Conservation (phyloP, 53 echinoderm and acorn worm species). For the Mesocentrotus franciscanus region DNA sequence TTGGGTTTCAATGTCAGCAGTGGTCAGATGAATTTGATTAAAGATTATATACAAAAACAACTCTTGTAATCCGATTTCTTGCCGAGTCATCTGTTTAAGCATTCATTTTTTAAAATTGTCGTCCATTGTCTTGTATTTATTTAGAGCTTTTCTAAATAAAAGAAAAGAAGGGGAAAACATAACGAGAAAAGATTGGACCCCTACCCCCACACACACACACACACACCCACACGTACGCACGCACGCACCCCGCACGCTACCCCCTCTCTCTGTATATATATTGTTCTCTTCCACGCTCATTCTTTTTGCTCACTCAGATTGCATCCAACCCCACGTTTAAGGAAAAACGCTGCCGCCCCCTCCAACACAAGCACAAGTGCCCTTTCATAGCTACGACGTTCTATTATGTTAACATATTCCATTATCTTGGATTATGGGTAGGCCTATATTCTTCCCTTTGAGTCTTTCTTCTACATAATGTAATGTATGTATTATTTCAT, state of each 20-base stretch:
- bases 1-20: conserved; percentile 25
- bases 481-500: not conserved
- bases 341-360: too few species aligned
- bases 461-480: not conserved
- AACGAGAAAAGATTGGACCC: not conserved
- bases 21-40: conserved; percentile 14
- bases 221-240: not conserved
- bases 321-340: too few species aligned
- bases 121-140: too few species aligned
- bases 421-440: too few species aligned
- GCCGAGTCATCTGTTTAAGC: conserved; percentile 4
- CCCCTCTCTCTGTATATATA: not conserved
- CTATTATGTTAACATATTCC: too few species aligned
- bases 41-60: not conserved
- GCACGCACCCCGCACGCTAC: not conserved
- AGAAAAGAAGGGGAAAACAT: not conserved
- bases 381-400: too few species aligned
- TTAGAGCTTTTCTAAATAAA: too few species aligned
- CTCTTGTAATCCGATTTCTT: not conserved
- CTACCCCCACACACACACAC: too few species aligned
- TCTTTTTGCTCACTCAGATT: too few species aligned
- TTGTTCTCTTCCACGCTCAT: too few species aligned
- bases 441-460: not conserved
- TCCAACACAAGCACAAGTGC: too few species aligned
- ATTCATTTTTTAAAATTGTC: not conserved